Base-by-base conservation (phyloP, 2,888 invertebrate genomes). In the Panzeria rudis region DNA sequence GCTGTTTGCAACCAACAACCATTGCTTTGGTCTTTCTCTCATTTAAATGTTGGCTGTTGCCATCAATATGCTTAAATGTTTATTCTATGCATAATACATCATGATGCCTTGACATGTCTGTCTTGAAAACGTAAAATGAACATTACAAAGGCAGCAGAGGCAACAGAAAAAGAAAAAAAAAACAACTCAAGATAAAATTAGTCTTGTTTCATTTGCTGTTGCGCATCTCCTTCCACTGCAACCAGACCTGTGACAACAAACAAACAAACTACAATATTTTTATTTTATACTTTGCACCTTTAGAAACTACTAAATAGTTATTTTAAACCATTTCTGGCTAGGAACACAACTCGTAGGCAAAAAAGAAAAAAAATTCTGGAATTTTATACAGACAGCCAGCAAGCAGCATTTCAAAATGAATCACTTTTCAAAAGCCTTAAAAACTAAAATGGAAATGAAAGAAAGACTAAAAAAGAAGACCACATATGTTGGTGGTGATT, bases 211-310 rank as follows among this genome's bases (percentile, higher is more conserved):
- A 54, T 54, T 64, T 44, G 54, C 17, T 61, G 50, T 13, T 47
- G 75, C 38, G 32, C 52, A 20, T 25, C 71, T 64, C 13, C 64
- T 54, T 54, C 59, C 59, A 56, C 66, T 35, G n/a, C 29, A 38
- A 66, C 8, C 25, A 77, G 77, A 71, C 62, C 69, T 78, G 77
- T 71, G 76, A 82, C 82, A 82, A 76, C 69, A 82, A 76, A 75
- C 69, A 82, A 82, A 81, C 62, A 69, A 76, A 76, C 56, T 47
- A 62, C 5, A 76, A 47, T 17, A 44, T 44, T 25, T 47, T 44
- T 23, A 61, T 47, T 66, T 75, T 81, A 52, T 66, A 50, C 77
- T 76, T 84, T 84, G 84, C 84, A 84, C 84, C 84, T 84, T 84
- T 84, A 9, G 32, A 62, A 69, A 69, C 71, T 35, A 52, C 38